Percentiles rank a stretch among this genome's conserved stretches.
Evolutionary conservation across 2,113 vertebrate genomes (phyloP).

Genomic region (Electrona antarctica): DNA sequence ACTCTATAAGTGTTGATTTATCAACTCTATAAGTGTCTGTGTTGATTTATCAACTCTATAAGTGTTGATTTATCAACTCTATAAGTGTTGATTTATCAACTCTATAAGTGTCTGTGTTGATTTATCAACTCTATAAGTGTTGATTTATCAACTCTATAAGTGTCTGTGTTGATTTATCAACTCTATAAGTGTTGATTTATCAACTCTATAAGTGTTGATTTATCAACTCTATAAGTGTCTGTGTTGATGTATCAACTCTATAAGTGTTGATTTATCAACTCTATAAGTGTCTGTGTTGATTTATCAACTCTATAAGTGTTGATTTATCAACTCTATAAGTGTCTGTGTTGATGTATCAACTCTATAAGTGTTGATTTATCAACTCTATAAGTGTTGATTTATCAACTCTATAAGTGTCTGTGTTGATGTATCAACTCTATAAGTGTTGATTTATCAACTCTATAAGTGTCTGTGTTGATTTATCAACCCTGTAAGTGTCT

Average conservation of each 20-base stretch:
- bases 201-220: conserved; percentile 84
- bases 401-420: too few species aligned
- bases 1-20: conserved; percentile 81
- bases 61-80: conserved; percentile 82
- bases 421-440: conserved; percentile 93
- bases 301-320: conserved; percentile 89
- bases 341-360: too few species aligned
- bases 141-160: too few species aligned
- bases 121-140: conserved; percentile 90
- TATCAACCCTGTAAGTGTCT: conserved; percentile 90
- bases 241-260: conserved; percentile 91
- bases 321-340: too few species aligned
- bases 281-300: too few species aligned
- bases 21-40: too few species aligned
- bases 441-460: conserved; percentile 66
- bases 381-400: conserved; percentile 84
- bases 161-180: too few species aligned
- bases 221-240: too few species aligned
- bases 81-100: conserved; percentile 79
- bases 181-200: conserved; percentile 82
- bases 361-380: conserved; percentile 82
- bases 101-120: too few species aligned
- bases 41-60: conserved; percentile 92
- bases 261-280: conserved; percentile 75
- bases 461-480: too few species aligned